Evolutionary conservation across 2,113 vertebrate species (phyloP), one percentile per base, ranked within the genome.

Genomic region (Ellobius talpinus): DNA sequence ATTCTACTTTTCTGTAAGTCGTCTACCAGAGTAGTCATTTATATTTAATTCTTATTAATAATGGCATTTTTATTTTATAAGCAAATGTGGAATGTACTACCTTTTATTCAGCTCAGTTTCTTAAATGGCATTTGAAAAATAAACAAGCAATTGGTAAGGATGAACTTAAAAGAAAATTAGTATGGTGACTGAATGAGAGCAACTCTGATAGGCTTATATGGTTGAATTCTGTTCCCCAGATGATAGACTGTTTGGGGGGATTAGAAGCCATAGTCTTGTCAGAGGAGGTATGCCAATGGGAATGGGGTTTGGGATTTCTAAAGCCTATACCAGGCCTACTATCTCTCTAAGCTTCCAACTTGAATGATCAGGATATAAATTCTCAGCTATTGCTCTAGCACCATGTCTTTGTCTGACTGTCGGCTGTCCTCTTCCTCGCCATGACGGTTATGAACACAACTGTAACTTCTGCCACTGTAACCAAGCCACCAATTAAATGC

Each of bases 51-150:
- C 19, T 45, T 91, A 50, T 33, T 13, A 65, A 50, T n/a, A 7
- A 58, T 7, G 33, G 0, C 7, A 76, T 74, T 89, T 81, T 73
- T 66, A 78, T 31, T 70, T 45, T 58, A 26, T 42, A 95, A 81
- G 58, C 42, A 72, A 68, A 94, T 33, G 10, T 87, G 13, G 87
- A 92, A 36, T 84, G 42, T 85, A 19, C 33, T 93, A 10, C 13
- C 50, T 87, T 90, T 42, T 55, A 21, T 6, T 79, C 8, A 78
- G 5, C 61, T 90, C 21, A 70, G 6, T 68, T 42, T 84, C 17
- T 89, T 85, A 68, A 73, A 23, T 58, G 55, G 72, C 90, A n/a
- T 52, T 78, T 92, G n/a, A 94, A 90, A 90, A 90, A 52, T 42
- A 52, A 77, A 47, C 39, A 77, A 90, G 6, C 50, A 85, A 39